phyloP scores from a whole-genome alignment of 2,888 invertebrate species.

The Heliconius ethilla region DNA sequence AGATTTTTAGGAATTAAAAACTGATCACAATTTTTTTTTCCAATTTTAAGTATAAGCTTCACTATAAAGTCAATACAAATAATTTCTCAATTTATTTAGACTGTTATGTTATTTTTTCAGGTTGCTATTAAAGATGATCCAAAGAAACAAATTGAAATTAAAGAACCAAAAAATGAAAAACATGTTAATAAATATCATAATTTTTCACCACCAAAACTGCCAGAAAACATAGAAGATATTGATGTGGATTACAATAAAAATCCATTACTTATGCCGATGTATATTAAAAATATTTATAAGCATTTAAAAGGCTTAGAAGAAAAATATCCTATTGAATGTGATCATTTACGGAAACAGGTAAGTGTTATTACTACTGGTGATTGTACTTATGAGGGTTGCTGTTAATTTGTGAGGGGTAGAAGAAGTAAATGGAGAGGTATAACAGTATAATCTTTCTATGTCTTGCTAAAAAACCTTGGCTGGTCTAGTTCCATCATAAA shows the following conservation, averaged over 20 bases:
- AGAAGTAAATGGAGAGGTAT: background rate
- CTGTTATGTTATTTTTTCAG: slow-evolving; percentile 53
- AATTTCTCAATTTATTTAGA: slow-evolving; percentile 10
- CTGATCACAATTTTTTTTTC: no score
- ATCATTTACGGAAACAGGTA: slow-evolving; percentile 86
- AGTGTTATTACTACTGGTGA: slow-evolving; percentile 33
- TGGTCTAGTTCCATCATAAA: no score
- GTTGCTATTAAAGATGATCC: slow-evolving; percentile 61
- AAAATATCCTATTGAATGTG: slow-evolving; percentile 83
- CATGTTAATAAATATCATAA: slow-evolving; percentile 33
- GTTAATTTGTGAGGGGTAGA: background rate
- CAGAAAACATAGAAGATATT: slow-evolving; percentile 85
- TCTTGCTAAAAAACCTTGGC: background rate
- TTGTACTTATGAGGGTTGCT: background rate
- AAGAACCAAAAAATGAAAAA: slow-evolving; percentile 53
- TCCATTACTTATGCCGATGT: slow-evolving; percentile 90
- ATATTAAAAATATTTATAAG: slow-evolving; percentile 93
- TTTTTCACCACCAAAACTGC: slow-evolving; percentile 53
- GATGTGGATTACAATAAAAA: slow-evolving; percentile 88
- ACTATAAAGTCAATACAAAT: no score
- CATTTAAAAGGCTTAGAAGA: slow-evolving; percentile 90
- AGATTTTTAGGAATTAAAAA: no score
- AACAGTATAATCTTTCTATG: background rate
- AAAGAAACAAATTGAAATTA: slow-evolving; percentile 59
- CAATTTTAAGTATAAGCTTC: no score